Evolutionary conservation across 2,113 vertebrate species (phyloP).

Genomic region (Kryptolebias marmoratus): DNA sequence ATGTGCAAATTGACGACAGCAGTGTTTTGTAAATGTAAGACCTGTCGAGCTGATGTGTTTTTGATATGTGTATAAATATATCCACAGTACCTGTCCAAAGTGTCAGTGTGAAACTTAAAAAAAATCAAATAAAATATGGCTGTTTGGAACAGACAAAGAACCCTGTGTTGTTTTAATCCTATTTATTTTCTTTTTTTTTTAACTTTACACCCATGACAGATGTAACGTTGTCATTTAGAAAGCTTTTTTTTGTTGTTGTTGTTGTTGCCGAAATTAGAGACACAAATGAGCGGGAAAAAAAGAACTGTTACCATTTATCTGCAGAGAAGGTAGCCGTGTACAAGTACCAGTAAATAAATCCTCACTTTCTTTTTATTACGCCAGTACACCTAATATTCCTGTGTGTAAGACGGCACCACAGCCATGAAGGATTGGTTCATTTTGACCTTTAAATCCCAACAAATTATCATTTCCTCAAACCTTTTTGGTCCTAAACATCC

Average conservation of each 20-base stretch:
- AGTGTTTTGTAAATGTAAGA: conserved; percentile 64
- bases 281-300: too few species aligned
- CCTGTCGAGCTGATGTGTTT: conserved; percentile 72
- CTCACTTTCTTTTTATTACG: too few species aligned
- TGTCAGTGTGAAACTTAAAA: conserved; percentile 78
- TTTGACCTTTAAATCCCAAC: neutral
- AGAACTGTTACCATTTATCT: too few species aligned
- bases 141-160: conserved; percentile 72
- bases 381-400: too few species aligned
- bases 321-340: too few species aligned
- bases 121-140: conserved; percentile 58
- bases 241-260: too few species aligned
- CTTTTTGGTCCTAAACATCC: neutral
- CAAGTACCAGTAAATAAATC: too few species aligned
- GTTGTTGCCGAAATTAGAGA: too few species aligned
- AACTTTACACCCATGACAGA: too few species aligned
- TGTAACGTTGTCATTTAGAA: too few species aligned
- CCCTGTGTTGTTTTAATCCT: conserved; percentile 13
- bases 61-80: conserved; percentile 58
- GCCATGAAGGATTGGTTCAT: neutral
- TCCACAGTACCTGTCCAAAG: conserved; percentile 68
- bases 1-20: conserved; percentile 62
- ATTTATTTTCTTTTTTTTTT: neutral
- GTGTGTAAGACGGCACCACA: too few species aligned
- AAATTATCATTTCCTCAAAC: neutral